A percentile compares a stretch with the other conserved stretches of the same genome.
phyloP scores from a whole-genome alignment of 2,888 invertebrate species.

The Nomada ruficornis region DNA sequence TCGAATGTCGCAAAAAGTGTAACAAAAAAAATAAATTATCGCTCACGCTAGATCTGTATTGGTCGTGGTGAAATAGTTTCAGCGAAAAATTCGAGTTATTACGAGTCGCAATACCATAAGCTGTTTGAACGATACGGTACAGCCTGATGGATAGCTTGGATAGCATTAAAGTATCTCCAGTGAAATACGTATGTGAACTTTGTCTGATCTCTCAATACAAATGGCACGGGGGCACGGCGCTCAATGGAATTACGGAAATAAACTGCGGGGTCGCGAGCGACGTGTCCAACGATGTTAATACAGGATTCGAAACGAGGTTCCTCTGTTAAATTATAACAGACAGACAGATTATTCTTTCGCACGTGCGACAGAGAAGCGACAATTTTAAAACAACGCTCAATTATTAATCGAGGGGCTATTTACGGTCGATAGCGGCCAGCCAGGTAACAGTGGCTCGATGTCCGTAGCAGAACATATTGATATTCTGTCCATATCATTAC shows the following conservation, averaged over 20 bases:
- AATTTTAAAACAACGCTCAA: constrained; percentile 23
- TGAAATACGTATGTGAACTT: constrained; percentile 42
- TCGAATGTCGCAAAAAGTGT: neutral
- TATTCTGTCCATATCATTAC: constrained; percentile 48
- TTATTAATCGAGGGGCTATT: constrained; percentile 39
- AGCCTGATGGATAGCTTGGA: constrained; percentile 49
- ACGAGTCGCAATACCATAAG: constrained; percentile 44
- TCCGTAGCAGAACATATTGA: constrained; percentile 41
- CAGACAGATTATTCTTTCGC: constrained; percentile 10
- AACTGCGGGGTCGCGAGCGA: constrained; percentile 33
- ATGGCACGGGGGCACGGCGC: neutral
- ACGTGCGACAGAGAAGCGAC: neutral
- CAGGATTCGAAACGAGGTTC: constrained; percentile 1
- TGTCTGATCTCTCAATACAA: constrained; percentile 13
- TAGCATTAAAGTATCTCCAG: constrained; percentile 49
- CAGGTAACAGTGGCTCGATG: constrained; percentile 35
- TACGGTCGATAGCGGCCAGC: constrained; percentile 24
- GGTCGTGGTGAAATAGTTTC: constrained; percentile 47
- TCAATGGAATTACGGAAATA: constrained; percentile 28
- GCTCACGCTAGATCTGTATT: constrained; percentile 53
- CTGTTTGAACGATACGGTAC: constrained; percentile 37
- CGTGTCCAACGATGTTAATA: constrained; percentile 33
- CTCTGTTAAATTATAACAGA: constrained; percentile 21
- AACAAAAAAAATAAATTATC: constrained; percentile 48
- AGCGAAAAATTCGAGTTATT: constrained; percentile 62